Evolutionary conservation across 2,888 invertebrate genomes (phyloP), one percentile per base, ranked within the genome.

Genomic region (Desoria tigrina): DNA sequence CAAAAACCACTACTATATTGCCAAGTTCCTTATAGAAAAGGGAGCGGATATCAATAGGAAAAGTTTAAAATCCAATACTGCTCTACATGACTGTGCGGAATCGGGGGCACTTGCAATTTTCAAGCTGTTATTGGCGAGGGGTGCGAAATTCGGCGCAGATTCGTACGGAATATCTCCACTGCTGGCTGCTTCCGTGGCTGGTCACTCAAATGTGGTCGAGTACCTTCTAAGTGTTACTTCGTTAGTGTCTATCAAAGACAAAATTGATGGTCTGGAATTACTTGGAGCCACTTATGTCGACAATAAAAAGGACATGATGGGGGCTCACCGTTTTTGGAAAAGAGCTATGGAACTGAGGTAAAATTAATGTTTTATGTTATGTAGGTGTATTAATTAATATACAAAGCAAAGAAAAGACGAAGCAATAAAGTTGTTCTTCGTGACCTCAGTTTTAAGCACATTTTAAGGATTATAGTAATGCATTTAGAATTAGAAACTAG

Each of bases 211-310:
- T 79, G 93, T 96, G 77, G 95, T 96, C 60, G 94, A 95, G 81
- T 94, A 92, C 82, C 85, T 96, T 71, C 92, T 94, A 75, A 86
- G 86, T 75, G 81, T 86, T 70, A 86, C 88, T 42, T 84, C 85
- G 71, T 79, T 88, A 73, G 91, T 93, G 42, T 85, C 87, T 71
- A 83, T 90, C 68, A 86, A 88, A 77, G 90, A 91, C 78, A 85
- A 89, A 75, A 91, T 96, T 71, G 92, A 94, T 79, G 94, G 95
- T 16, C 80, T 96, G 68, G 95, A 96, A 80, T 83, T 96, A 53
- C 83, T 96, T 50, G 96, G 96, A 3, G 94, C 96, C 2, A 96
- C 96, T 0, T 95, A 89, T 81, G 94, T 97, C n/a, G 97, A 97
- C 81, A 95, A 95, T 80, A 89, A 93, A 79, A 84, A 94, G 76